Conservation (phyloP, 2,797 vertebrate genomes). For the Cryptoprocta ferox region DNA sequence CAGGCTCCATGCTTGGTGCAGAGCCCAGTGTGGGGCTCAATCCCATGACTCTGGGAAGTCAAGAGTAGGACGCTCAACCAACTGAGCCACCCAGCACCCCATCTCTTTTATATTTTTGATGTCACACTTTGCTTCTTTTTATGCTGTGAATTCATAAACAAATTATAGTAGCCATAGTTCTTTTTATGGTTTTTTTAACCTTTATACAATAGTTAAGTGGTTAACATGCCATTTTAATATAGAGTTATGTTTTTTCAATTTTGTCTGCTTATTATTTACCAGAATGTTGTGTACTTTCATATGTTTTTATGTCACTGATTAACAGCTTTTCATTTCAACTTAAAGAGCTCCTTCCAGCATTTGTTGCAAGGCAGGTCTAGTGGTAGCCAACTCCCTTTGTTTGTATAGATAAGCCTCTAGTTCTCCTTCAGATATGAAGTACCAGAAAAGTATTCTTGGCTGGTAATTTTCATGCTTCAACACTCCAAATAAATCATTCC, state of each 20-base stretch:
- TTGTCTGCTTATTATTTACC: too few relatives aligned
- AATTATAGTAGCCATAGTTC: background rate
- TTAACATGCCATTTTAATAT: background rate
- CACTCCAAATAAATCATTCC: background rate
- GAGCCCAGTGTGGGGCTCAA: too few relatives aligned
- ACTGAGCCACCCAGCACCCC: too few relatives aligned
- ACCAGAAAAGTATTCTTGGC: background rate
- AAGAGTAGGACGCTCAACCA: too few relatives aligned
- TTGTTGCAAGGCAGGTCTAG: background rate
- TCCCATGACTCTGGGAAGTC: too few relatives aligned
- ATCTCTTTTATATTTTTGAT: background rate
- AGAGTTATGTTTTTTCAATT: background rate
- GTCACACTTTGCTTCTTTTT: background rate
- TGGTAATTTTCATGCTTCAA: background rate
- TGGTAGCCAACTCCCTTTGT: background rate
- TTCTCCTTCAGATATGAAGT: background rate
- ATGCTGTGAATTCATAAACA: background rate
- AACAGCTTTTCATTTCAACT: background rate
- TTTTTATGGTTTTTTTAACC: background rate
- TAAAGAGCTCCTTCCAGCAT: background rate
- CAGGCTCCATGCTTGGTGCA: too few relatives aligned
- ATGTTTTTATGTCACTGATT: background rate
- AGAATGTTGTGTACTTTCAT: background rate
- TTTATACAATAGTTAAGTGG: background rate
- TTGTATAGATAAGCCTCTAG: background rate